phyloP scores from a whole-genome alignment of 2,888 invertebrate species.

The Heteromurus nitidus region DNA sequence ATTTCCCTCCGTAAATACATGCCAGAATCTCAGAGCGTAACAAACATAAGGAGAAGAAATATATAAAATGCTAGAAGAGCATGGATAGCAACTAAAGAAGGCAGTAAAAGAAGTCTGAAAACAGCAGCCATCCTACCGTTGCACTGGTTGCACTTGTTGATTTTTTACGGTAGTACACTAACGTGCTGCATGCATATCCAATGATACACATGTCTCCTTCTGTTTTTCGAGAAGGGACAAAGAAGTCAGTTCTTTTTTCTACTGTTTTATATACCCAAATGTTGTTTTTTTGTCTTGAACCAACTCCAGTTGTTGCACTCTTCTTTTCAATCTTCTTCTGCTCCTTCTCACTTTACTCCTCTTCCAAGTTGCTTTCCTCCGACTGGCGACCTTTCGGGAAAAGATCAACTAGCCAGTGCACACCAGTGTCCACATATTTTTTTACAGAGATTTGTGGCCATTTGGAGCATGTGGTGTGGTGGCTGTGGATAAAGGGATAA shows the following conservation, averaged over 20 bases:
- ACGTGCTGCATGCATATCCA: not conserved
- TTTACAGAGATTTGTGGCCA: constrained; percentile 31
- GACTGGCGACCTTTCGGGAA: constrained; percentile 19
- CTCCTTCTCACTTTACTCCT: not conserved
- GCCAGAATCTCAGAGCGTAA: too few species aligned
- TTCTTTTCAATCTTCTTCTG: not conserved
- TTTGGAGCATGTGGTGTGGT: constrained; percentile 15
- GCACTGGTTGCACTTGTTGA: constrained; percentile 26
- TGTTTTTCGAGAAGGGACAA: not conserved
- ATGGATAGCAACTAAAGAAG: too few species aligned
- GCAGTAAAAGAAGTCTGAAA: too few species aligned
- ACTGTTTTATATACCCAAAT: not conserved
- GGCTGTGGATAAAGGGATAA: not conserved
- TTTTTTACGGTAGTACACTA: constrained; percentile 20
- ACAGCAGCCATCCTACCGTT: too few species aligned
- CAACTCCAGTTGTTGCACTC: not conserved
- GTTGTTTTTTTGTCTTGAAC: not conserved
- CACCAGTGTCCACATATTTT: constrained; percentile 6
- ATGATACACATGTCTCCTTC: too few species aligned
- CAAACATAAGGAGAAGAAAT: too few species aligned
- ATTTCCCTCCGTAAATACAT: constrained; percentile 12
- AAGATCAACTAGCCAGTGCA: constrained; percentile 15
- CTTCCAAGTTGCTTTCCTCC: too few species aligned
- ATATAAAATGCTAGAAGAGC: too few species aligned
- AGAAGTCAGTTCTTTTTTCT: constrained; percentile 24